Evolutionary conservation across 2,797 vertebrate genomes (phyloP).

Genomic region (Squalus acanthias): DNA sequence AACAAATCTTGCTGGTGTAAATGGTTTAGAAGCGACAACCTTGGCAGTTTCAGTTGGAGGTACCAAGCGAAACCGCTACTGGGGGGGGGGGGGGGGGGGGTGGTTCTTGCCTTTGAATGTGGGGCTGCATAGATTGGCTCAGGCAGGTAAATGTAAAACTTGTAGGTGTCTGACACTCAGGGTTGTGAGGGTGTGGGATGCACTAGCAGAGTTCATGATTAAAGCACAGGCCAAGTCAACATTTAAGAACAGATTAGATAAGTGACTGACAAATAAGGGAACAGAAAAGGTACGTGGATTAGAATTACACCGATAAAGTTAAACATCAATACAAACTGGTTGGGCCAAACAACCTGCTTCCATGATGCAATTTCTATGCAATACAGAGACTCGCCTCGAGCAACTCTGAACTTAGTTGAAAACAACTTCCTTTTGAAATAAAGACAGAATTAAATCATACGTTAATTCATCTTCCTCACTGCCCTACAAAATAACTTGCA

Average conservation of each 20-base stretch:
- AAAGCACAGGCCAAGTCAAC: neutral
- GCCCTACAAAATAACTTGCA: neutral
- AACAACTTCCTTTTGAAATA: neutral
- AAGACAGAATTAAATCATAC: neutral
- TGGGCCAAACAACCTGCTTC: neutral
- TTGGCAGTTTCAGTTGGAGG: no score
- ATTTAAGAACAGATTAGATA: neutral
- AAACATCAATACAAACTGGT: neutral
- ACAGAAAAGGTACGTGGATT: neutral
- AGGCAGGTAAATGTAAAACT: neutral
- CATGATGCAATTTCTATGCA: neutral
- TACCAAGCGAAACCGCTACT: no score
- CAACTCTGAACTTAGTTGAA: neutral
- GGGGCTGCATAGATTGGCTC: neutral
- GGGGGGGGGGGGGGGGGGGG: no score
- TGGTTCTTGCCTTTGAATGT: no score
- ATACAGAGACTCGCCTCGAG: neutral
- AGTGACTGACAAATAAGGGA: neutral
- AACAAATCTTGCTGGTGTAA: neutral
- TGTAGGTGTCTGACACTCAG: neutral
- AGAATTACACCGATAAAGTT: neutral
- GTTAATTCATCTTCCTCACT: neutral
- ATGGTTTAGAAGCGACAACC: no score
- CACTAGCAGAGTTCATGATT: neutral
- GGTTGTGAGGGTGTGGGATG: neutral